Conservation (phyloP, 2,113 vertebrate species). For the Vidua chalybeata region DNA sequence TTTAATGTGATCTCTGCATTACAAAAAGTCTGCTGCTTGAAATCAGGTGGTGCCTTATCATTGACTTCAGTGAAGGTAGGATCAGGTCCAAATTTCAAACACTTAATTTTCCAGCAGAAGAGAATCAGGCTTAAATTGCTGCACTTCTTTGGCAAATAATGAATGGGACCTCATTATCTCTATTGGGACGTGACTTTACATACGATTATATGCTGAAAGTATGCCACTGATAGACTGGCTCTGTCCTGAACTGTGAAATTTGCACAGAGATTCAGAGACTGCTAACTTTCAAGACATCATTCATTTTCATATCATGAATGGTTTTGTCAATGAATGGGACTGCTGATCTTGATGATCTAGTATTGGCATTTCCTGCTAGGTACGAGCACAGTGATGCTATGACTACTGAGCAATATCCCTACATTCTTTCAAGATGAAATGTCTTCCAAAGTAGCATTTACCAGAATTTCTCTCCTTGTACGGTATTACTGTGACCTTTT, state of each 20-base stretch:
- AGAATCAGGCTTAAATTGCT: slow-evolving; percentile 8
- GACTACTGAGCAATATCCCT: not conserved
- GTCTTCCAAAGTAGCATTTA: not conserved
- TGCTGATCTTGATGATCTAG: slow-evolving; percentile 17
- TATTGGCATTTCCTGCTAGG: slow-evolving; percentile 22
- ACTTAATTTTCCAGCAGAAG: slow-evolving; percentile 26
- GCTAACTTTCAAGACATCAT: slow-evolving; percentile 35
- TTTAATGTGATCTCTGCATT: slow-evolving; percentile 1
- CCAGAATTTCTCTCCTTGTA: not conserved
- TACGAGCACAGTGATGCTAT: not conserved
- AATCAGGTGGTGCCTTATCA: not conserved
- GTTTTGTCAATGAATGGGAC: slow-evolving; percentile 24
- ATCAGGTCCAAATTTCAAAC: slow-evolving; percentile 41
- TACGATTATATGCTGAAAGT: slow-evolving; percentile 41
- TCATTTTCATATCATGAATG: slow-evolving; percentile 47
- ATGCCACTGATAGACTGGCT: slow-evolving; percentile 13
- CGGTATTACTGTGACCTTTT: not conserved
- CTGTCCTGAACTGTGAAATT: slow-evolving; percentile 41
- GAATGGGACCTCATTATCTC: slow-evolving; percentile 59
- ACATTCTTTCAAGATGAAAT: not conserved
- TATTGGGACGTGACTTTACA: slow-evolving; percentile 57
- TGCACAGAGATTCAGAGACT: not conserved
- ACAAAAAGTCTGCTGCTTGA: not conserved
- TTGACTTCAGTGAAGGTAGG: slow-evolving; percentile 9
- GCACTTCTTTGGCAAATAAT: slow-evolving; percentile 42